Evolutionary conservation across 2,113 vertebrate genomes (phyloP), one percentile per base, ranked within the genome.

Genomic region (Lutjanus erythropterus): DNA sequence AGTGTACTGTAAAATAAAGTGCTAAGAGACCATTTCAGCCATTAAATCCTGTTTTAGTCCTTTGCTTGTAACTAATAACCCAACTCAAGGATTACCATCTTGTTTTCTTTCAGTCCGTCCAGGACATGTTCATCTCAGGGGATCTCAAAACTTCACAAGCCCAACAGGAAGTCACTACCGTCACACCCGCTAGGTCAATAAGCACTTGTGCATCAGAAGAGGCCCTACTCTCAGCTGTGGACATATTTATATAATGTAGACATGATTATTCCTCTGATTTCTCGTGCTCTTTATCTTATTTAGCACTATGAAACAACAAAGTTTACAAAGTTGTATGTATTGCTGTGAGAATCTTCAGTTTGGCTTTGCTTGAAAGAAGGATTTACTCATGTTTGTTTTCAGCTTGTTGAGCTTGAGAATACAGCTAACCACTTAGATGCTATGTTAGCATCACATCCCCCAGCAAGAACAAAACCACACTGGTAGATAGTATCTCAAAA

Each of bases 121-220:
- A 52, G 70, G 78, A 91, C 82, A 78, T 78, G 78, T 72, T 83
- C 76, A 77, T 89, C 87, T 83, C 83, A 25, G 55, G 86, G 86
- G 88, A 89, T 80, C 79, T 78, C 39, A 46, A 80, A 89, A 80
- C 87, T 84, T 87, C 86, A 88, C 65, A 88, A 73, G 81, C 75
- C 66, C 79, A 80, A 86, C 81, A 91, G 90, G 90, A 92, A 90
- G 88, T 92, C 61, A 56, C 81, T 78, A 68, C 29, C 16, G 78
- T 92, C 86, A 87, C 89, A 64, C 89, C 86, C 75, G 49, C 76
- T 82, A 92, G 82, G 90, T 88, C 91, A 92, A 90, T 84, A 91
- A 91, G 85, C 85, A 71, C 76, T 77, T 60, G 44, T 81, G 76
- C 80, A 89, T 81, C 70, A 79, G 67, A 41, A 53, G 76, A 83